phyloP scores from a whole-genome alignment of 2,888 invertebrate species.

The Andrena camellia region DNA sequence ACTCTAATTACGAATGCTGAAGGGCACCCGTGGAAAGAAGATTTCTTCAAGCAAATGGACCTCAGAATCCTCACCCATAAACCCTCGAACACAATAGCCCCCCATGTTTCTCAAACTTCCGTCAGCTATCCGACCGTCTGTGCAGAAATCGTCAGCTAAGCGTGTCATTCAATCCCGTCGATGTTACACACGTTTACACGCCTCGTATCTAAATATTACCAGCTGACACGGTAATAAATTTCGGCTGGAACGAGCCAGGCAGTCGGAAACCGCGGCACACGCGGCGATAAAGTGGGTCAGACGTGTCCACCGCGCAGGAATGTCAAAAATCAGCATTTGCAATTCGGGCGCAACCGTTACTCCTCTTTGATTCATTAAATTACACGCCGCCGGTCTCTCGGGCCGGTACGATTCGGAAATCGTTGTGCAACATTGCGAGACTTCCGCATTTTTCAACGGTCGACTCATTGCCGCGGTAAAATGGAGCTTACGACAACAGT shows the following conservation, averaged over 20 bases:
- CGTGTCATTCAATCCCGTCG: background rate
- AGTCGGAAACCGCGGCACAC: slow-evolving; percentile 8
- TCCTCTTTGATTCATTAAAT: slow-evolving; percentile 53
- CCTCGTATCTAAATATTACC: slow-evolving; percentile 2
- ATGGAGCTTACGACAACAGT: no score
- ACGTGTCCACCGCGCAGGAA: slow-evolving; percentile 50
- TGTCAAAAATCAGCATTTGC: slow-evolving; percentile 62
- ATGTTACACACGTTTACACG: background rate
- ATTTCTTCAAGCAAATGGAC: no score
- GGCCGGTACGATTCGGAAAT: background rate
- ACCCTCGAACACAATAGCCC: no score
- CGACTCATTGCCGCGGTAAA: no score
- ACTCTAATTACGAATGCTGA: no score
- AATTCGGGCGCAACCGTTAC: slow-evolving; percentile 53
- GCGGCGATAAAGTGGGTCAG: slow-evolving; percentile 46
- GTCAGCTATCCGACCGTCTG: no score
- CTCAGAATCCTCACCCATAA: no score
- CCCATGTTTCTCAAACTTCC: no score
- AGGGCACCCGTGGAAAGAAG: no score
- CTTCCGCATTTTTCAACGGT: slow-evolving; percentile 26
- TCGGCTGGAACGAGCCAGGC: slow-evolving; percentile 3
- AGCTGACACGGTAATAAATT: slow-evolving; percentile 22
- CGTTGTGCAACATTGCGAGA: slow-evolving; percentile 26
- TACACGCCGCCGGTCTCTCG: slow-evolving; percentile 3
- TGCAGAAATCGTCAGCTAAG: background rate